These are phyloP conservation scores for Chaetura pelagica DNA, from an alignment of 2,113 vertebrate genomes.

Conservation along the genomic window DNA sequence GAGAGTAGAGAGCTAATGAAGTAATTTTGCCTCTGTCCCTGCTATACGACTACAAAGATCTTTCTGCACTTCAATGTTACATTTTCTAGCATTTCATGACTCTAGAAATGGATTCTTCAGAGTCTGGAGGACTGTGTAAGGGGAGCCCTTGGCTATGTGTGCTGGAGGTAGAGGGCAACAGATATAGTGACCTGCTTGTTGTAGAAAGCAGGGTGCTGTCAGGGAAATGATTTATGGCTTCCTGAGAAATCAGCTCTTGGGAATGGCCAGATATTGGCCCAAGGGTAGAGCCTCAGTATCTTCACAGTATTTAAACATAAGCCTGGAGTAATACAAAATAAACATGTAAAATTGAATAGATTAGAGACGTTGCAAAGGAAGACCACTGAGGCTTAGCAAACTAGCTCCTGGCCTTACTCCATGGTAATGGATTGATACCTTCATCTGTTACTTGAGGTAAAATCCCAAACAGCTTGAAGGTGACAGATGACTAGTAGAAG, in stretches of 20 bases:
- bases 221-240: neutral
- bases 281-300: neutral
- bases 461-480: neutral
- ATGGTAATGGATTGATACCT: neutral
- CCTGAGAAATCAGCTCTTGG: neutral
- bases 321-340: neutral
- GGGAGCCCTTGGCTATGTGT: accelerated
- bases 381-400: neutral
- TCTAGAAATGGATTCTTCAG: neutral
- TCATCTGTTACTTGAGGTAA: neutral
- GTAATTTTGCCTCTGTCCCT: neutral
- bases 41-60: neutral
- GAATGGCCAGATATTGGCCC: neutral
- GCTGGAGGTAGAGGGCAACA: neutral
- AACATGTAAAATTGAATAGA: neutral
- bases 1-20: neutral
- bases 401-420: neutral
- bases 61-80: neutral
- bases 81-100: neutral
- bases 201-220: neutral
- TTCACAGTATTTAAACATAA: neutral
- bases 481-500: neutral
- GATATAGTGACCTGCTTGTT: neutral
- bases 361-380: neutral
- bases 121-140: neutral